Conservation (phyloP, 1,140 invertebrate genomes). For the Procambarus virginalis region DNA sequence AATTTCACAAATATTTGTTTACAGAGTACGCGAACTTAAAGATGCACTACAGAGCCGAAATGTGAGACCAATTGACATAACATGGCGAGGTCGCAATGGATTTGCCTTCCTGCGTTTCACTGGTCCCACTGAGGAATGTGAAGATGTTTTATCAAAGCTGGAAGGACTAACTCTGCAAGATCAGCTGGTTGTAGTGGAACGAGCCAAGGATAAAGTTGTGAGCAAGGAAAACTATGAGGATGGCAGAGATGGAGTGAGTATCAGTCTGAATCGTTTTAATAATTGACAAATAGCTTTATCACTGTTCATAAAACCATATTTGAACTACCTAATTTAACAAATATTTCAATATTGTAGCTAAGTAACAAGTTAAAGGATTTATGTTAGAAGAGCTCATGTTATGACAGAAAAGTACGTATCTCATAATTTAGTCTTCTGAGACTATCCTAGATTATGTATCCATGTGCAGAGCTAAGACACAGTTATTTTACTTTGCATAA, state of each 20-base stretch:
- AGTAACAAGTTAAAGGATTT: too few relatives aligned
- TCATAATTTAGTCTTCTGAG: too few relatives aligned
- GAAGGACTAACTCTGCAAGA: slow-evolving; percentile 58
- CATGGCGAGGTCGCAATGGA: slow-evolving; percentile 58
- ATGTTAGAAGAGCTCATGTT: too few relatives aligned
- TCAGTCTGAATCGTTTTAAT: background rate
- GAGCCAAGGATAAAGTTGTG: slow-evolving; percentile 53
- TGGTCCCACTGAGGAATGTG: slow-evolving; percentile 58
- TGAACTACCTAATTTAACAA: too few relatives aligned
- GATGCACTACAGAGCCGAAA: slow-evolving; percentile 59
- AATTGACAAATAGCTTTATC: background rate
- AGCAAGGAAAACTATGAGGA: slow-evolving; percentile 27
- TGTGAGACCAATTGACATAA: slow-evolving; percentile 59
- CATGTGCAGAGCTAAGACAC: too few relatives aligned
- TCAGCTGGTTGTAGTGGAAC: slow-evolving; percentile 47
- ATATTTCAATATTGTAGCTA: too few relatives aligned
- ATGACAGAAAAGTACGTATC: too few relatives aligned
- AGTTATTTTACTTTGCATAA: too few relatives aligned
- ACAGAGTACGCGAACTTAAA: slow-evolving; percentile 65
- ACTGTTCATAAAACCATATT: background rate
- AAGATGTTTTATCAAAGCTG: slow-evolving; percentile 50
- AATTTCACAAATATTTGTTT: background rate
- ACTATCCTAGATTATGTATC: too few relatives aligned
- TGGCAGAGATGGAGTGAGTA: slow-evolving; percentile 35
- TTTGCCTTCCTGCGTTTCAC: slow-evolving; percentile 66